Evolutionary conservation across 2,113 vertebrate genomes (phyloP).

Genomic region (Vireo altiloquus): DNA sequence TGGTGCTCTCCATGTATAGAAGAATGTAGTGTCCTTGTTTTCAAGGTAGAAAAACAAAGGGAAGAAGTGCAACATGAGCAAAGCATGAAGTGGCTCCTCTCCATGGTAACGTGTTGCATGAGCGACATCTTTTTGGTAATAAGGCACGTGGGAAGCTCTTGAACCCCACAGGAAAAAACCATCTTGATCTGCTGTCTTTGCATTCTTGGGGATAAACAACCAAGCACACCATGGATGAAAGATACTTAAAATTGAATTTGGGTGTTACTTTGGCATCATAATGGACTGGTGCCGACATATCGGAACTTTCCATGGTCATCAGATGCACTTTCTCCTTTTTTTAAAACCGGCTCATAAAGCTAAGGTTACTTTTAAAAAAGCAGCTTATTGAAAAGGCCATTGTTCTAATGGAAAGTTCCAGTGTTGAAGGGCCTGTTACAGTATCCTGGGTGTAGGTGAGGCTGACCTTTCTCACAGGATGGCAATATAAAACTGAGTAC

Average conservation of each 20-base stretch:
- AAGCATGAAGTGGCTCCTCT: slow-evolving; percentile 3
- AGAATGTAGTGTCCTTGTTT: slow-evolving; percentile 23
- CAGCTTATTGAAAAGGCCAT: background rate
- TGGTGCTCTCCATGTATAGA: background rate
- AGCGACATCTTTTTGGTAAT: background rate
- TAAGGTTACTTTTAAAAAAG: background rate
- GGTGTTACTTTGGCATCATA: background rate
- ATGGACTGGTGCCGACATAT: background rate
- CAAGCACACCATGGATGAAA: background rate
- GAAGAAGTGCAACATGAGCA: background rate
- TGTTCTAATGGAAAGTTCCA: background rate
- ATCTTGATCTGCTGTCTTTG: background rate
- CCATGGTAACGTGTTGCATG: background rate
- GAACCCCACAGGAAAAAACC: background rate
- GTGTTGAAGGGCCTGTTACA: background rate
- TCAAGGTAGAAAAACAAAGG: slow-evolving; percentile 29
- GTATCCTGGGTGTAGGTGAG: background rate
- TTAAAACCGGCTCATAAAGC: background rate
- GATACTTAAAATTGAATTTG: background rate
- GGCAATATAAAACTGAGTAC: background rate
- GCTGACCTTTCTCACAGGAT: background rate
- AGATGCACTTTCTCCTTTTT: background rate
- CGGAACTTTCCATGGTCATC: background rate
- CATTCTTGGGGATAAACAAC: background rate
- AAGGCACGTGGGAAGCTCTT: background rate